Evolutionary conservation across 1,140 invertebrate species (phyloP).

Genomic region (Bradynema listronoti): DNA sequence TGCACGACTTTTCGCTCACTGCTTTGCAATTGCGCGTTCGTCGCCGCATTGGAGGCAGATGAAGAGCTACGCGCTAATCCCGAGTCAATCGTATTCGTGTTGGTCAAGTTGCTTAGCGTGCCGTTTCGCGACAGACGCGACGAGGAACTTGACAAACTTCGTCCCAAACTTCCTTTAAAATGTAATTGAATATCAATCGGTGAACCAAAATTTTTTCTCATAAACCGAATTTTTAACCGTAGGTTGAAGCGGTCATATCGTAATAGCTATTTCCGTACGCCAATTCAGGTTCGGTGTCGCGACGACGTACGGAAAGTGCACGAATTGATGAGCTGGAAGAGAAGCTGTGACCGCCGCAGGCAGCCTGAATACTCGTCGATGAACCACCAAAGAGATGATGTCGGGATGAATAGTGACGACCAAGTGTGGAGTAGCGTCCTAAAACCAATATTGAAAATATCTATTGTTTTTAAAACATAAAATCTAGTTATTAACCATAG

Average conservation of each 20-base stretch:
- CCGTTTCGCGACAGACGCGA: conserved; percentile 2
- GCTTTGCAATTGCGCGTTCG: conserved; percentile 27
- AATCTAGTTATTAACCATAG: too few species aligned
- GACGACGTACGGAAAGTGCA: conserved; percentile 1
- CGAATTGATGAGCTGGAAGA: conserved; percentile 5
- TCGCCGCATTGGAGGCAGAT: conserved; percentile 9
- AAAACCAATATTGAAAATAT: not conserved
- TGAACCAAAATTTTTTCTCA: too few species aligned
- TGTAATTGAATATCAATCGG: too few species aligned
- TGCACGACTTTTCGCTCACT: conserved; percentile 23
- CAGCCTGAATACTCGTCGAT: not conserved
- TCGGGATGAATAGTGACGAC: conserved; percentile 19
- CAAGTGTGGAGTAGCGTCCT: conserved; percentile 13
- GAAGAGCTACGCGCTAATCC: conserved; percentile 29
- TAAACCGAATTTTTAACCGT: not conserved
- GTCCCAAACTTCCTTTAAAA: too few species aligned
- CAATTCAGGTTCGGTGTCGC: conserved; percentile 15
- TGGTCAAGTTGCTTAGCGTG: conserved; percentile 11
- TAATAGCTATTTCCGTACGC: conserved; percentile 5
- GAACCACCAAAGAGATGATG: conserved; percentile 12
- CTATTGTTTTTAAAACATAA: too few species aligned
- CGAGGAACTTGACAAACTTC: too few species aligned
- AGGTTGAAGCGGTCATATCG: not conserved
- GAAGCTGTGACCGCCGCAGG: not conserved
- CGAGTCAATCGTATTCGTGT: conserved; percentile 27